These are phyloP conservation scores for Helicolenus hilgendorfi DNA, from an alignment of 2,797 vertebrate genomes.

Conservation along the genomic window DNA sequence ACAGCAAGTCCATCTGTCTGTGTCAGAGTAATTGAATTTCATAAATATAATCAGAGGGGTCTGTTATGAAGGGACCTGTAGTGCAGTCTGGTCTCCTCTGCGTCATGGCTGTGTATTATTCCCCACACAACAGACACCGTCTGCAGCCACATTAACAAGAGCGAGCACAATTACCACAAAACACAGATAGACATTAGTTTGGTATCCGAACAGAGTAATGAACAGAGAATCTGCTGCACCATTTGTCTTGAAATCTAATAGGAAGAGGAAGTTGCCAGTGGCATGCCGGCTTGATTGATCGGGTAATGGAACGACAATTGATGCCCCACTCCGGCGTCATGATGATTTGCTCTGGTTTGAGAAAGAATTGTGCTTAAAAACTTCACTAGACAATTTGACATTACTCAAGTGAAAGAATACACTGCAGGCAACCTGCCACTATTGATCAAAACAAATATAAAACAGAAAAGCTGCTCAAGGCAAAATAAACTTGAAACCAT, in stretches of 20 bases:
- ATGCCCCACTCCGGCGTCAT: slow-evolving; percentile 10
- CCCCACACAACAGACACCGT: slow-evolving; percentile 38
- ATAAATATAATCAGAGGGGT: slow-evolving; percentile 88
- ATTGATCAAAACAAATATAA: slow-evolving; percentile 60
- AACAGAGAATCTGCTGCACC: slow-evolving; percentile 47
- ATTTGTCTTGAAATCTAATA: slow-evolving; percentile 68
- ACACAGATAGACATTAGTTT: slow-evolving; percentile 32
- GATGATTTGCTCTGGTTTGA: slow-evolving; percentile 53
- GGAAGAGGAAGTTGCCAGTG: slow-evolving; percentile 55
- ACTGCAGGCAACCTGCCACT: slow-evolving; percentile 6
- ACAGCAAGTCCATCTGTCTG: slow-evolving; percentile 86
- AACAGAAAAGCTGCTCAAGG: slow-evolving; percentile 28
- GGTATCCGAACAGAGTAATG: slow-evolving; percentile 44
- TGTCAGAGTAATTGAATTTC: slow-evolving; percentile 90
- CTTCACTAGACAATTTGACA: slow-evolving; percentile 51
- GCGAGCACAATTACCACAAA: slow-evolving; percentile 12
- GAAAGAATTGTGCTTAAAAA: slow-evolving; percentile 56
- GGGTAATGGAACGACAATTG: slow-evolving; percentile 41
- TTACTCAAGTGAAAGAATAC: slow-evolving; percentile 46
- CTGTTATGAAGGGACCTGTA: slow-evolving; percentile 83
- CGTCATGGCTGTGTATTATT: slow-evolving; percentile 53
- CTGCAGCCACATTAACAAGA: slow-evolving; percentile 62
- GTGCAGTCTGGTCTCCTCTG: slow-evolving; percentile 62
- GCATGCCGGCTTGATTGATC: slow-evolving; percentile 43
- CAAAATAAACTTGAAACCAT: slow-evolving; percentile 14